Base-by-base conservation (phyloP, 2,888 invertebrate species). In the Heliconius ethilla region DNA sequence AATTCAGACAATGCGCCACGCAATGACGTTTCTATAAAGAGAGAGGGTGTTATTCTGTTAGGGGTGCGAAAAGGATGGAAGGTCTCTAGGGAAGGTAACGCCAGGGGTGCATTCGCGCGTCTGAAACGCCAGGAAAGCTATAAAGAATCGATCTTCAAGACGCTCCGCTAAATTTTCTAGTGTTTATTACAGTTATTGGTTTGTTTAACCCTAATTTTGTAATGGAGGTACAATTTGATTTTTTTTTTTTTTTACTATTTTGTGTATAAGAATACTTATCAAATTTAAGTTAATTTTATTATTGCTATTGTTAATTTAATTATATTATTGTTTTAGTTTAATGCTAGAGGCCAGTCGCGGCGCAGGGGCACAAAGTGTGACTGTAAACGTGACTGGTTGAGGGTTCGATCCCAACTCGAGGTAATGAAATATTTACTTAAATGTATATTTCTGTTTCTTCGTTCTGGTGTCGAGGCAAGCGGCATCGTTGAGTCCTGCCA, bases 111-210 rank as follows among this genome's bases (percentile, higher is more conserved):
- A 93, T 89, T 89, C 88, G 88, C 86, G 87, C 87, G 87, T 86
- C 87, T 86, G 84, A 87, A 88, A 86, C 86, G 87, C 87, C 88
- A 89, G 88, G 85, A 88, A 89, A 89, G 86, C 87, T 86, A 87
- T 90, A 89, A 88, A 89, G 91, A 89, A 94, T 94, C 94, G 93
- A 94, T 93, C 90, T 92, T 88, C 85, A 92, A 91, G 92, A 92
- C 87, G 89, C 85, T 87, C 83, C 80, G 81, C 77, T 79, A 81
- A 83, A 82, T 69, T 81, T 82, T 79, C 77, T 79, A 82, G 78
- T 77, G 78, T 70, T 70, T 75, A 77, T 78, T 77, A 70, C 63
- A 29, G 69, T 33, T 72, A 72, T 77, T 72, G 25, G 25, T 70
- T 10, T 72, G 70, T 76, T 73, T 75, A 70, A 79, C 74, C 66